Percentiles rank a stretch among this genome's conserved stretches.
Evolutionary conservation across 2,113 vertebrate species (phyloP).

Genomic region (Pipa parva): DNA sequence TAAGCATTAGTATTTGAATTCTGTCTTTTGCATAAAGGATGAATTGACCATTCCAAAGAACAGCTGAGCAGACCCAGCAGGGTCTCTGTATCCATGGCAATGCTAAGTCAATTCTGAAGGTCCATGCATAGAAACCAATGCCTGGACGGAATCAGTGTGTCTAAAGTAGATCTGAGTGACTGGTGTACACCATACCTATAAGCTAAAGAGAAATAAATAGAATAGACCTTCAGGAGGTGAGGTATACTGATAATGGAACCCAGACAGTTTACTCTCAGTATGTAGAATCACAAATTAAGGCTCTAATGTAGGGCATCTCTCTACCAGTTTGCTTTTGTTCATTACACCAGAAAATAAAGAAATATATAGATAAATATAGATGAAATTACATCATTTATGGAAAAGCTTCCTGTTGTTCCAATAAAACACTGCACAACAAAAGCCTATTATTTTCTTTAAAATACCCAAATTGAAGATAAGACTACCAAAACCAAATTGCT

Average conservation of each 20-base stretch:
- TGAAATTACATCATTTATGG: neutral
- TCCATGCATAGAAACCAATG: slow-evolving; percentile 19
- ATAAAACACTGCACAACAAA: neutral
- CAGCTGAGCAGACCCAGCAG: slow-evolving; percentile 21
- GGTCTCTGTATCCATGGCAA: slow-evolving; percentile 30
- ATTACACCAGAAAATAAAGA: no score
- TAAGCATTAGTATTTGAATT: slow-evolving; percentile 34
- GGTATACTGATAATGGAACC: neutral
- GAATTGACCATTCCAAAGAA: slow-evolving; percentile 28
- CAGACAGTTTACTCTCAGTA: neutral
- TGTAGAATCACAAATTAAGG: slow-evolving; percentile 8
- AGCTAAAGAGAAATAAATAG: slow-evolving; percentile 1
- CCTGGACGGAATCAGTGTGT: slow-evolving; percentile 24
- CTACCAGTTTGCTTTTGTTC: no score
- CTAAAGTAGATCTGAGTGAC: slow-evolving; percentile 19
- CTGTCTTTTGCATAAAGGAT: slow-evolving; percentile 23
- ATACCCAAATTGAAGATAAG: neutral
- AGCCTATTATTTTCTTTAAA: neutral
- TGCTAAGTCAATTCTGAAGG: slow-evolving; percentile 11
- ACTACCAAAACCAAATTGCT: neutral
- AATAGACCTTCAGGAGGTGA: neutral
- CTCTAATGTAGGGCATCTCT: slow-evolving; percentile 13
- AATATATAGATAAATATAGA: no score
- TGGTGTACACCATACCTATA: slow-evolving; percentile 15
- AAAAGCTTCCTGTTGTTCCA: neutral